Base-by-base conservation (phyloP, 1,140 invertebrate genomes). In the Macrobrachium rosenbergii region DNA sequence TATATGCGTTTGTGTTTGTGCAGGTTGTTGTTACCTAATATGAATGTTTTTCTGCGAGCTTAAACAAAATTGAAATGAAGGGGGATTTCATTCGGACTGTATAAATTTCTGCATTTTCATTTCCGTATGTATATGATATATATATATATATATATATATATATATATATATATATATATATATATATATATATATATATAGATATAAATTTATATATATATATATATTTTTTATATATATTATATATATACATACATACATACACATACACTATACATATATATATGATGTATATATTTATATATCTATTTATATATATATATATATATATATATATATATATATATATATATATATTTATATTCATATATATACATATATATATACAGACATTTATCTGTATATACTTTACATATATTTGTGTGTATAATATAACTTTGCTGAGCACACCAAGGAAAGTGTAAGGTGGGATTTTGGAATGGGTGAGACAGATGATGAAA, bases 281-380 rank as follows among this genome's bases (percentile, higher is more conserved):
- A 79, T 58, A 79, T 59, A 78, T 58, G 0, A 12, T 17, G n/a
- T 58, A 19, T 67, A 67, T 67, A 69, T 69, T 21, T 69, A 69
- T 69, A n/a, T 69, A 69, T 69, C 14, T 69, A 69, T 69, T 21
- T 69, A 69, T 69, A 69, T 69, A 69, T 69, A 69, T 69, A 69
- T 69, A 69, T 69, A 69, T 69, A n/a, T 69, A 69, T 69, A 69
- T 69, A 67, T 67, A 17, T 17, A 17, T 67, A 67, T 67, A 12
- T 12, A 17, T 12, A 17, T 17, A 67, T 67, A 67, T 67, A 67
- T 12, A 67, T 12, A 17, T 17, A 17, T 67, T 5, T 67, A 67
- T 67, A 1, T 67, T 8, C 7, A 67, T 67, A 67, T 67, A 67
- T 67, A 67, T 67, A 21, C n/a, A 69, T 69, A 69, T 69, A 69